Base-by-base conservation (phyloP, 2,888 invertebrate species). In the Cabera pusaria region DNA sequence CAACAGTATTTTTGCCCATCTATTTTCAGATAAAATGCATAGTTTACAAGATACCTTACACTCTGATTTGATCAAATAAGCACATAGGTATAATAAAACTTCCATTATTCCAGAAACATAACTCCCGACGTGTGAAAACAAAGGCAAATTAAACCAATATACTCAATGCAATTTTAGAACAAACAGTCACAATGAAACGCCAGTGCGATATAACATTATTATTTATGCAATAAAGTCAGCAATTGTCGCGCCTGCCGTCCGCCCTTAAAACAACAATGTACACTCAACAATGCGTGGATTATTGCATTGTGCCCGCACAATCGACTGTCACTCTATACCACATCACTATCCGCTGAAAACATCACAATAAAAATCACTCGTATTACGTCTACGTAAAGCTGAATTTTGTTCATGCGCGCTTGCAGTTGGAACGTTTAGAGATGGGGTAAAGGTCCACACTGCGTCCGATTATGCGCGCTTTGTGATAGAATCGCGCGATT, bases 221-320 rank as follows among this genome's bases (percentile, higher is more conserved):
- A 88, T 88, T 88, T 87, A 88, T 82, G 87, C 85, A 87, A 88
- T 88, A 88, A 86, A 86, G 81, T 82, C 73, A 65, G 73, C 88
- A 84, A 86, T 88, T 86, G 88, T 86, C 73, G 70, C 72, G 69
- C 72, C 63, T 76, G 71, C 74, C 70, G 73, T 61, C 81, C 86
- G 77, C 83, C 86, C 87, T 88, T 89, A 87, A 87, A 88, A 87
- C 89, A 89, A 88, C 89, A 89, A 89, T 89, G 89, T 84, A 78
- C 76, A 76, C 63, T 78, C 80, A 77, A 90, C 90, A 90, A 90
- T 90, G 72, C 82, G 57, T 77, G 83, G 90, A 90, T 90, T 90
- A 90, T 88, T 90, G 87, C 88, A 90, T 90, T 90, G 90, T 90
- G 75, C 74, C 73, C 66, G 72, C 76, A 87, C 85, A 88, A 84